phyloP scores from a whole-genome alignment of 2,888 invertebrate genomes.

The Dolichopus griseipennis region DNA sequence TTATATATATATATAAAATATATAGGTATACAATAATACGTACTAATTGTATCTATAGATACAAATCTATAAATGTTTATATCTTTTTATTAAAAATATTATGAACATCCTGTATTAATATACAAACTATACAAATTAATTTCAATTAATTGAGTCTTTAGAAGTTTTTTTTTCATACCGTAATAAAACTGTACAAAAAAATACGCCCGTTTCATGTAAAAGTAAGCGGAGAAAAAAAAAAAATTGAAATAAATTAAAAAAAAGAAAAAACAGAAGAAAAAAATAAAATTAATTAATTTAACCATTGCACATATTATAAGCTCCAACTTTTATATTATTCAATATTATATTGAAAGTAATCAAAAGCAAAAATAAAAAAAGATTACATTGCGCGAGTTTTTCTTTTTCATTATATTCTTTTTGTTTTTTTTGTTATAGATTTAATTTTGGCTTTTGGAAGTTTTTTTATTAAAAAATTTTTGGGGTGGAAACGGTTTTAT shows the following conservation, averaged over 20 bases:
- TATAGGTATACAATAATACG: too few relatives aligned
- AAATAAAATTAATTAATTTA: neutral
- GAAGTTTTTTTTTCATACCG: neutral
- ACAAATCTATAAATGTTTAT: too few relatives aligned
- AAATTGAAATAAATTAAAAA: neutral
- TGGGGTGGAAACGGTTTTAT: neutral
- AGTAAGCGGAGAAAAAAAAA: neutral
- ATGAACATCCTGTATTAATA: too few relatives aligned
- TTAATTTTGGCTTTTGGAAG: too few relatives aligned
- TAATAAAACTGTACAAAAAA: neutral
- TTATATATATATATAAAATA: too few relatives aligned
- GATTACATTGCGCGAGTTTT: neutral
- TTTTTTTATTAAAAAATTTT: neutral
- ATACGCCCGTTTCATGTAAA: neutral
- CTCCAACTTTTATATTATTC: too few relatives aligned
- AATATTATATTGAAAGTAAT: too few relatives aligned
- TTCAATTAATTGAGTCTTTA: slow-evolving; percentile 6
- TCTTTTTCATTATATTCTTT: too few relatives aligned
- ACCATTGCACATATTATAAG: too few relatives aligned
- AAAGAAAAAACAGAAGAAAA: neutral
- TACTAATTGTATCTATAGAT: too few relatives aligned
- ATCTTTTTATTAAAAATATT: too few relatives aligned
- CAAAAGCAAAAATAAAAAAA: neutral
- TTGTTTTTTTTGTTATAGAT: too few relatives aligned
- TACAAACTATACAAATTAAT: neutral